Percentiles rank a stretch among this genome's conserved stretches.
Evolutionary conservation across 2,888 invertebrate genomes (phyloP).

Genomic region (Prosopocoilus inquinatus): DNA sequence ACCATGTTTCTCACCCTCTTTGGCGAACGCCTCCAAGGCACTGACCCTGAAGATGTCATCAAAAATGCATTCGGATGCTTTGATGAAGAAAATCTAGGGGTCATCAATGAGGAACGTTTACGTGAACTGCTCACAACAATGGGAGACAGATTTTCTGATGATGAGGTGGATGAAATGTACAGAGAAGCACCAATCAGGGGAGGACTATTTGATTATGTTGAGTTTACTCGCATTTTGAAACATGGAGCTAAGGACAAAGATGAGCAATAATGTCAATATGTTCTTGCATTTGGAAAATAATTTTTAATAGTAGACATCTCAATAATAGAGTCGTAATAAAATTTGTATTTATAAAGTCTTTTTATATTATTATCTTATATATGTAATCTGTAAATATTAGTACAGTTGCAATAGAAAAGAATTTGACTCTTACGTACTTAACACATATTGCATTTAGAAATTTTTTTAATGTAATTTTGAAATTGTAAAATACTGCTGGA

Average conservation of each 20-base stretch:
- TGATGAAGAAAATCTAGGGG: conserved; percentile 93
- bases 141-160: conserved; percentile 96
- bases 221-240: conserved; percentile 97
- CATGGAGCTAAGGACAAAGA: conserved; percentile 99
- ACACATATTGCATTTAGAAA: too few species aligned
- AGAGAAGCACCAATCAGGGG: conserved; percentile 97
- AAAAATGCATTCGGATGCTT: conserved; percentile 99
- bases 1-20: conserved; percentile 99
- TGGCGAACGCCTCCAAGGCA: conserved; percentile 96
- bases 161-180: conserved; percentile 98
- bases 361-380: background rate
- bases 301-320: background rate
- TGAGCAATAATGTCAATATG: conserved; percentile 65
- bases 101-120: conserved; percentile 90
- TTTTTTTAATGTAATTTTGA: too few species aligned
- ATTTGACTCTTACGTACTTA: too few species aligned
- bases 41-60: conserved; percentile 98
- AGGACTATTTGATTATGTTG: conserved; percentile 93
- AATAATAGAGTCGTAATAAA: conserved; percentile 1
- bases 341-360: background rate
- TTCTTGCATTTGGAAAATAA: background rate
- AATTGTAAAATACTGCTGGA: too few species aligned
- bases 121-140: conserved; percentile 94
- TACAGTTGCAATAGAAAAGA: background rate
- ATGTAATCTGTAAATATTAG: background rate